A percentile compares a stretch with the other conserved stretches of the same genome.
Conservation (phyloP, 1,140 invertebrate species). For the Drosophila burlai region DNA sequence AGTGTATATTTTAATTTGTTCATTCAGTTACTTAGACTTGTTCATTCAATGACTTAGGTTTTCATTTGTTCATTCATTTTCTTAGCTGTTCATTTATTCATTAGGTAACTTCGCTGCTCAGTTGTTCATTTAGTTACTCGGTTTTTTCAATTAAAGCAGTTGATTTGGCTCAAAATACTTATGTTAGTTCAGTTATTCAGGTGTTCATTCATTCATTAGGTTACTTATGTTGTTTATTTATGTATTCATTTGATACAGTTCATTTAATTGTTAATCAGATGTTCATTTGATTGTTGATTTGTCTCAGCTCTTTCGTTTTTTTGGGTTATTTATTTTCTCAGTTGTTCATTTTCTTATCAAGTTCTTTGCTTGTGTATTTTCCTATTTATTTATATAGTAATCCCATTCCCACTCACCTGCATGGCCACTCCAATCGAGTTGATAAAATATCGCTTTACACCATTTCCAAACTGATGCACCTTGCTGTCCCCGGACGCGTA, state of each 20-base stretch:
- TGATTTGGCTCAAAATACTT: too few species aligned
- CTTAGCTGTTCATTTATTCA: not conserved
- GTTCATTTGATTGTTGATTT: too few species aligned
- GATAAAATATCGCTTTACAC: slow-evolving; percentile 93
- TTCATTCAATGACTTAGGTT: not conserved
- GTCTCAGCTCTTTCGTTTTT: too few species aligned
- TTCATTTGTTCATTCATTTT: not conserved
- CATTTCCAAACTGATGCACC: slow-evolving; percentile 92
- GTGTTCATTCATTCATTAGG: not conserved
- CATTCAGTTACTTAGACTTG: not conserved
- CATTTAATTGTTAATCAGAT: too few species aligned
- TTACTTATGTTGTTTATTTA: too few species aligned
- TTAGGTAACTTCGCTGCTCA: not conserved
- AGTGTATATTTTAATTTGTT: too few species aligned
- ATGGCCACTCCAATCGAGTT: slow-evolving; percentile 94
- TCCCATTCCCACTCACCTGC: slow-evolving; percentile 87
- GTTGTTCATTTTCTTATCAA: not conserved
- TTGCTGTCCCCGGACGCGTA: slow-evolving; percentile 93
- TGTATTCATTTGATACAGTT: too few species aligned
- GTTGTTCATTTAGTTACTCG: too few species aligned
- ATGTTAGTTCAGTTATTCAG: too few species aligned
- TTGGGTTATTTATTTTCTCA: not conserved
- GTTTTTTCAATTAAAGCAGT: too few species aligned
- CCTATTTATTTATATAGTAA: not conserved
- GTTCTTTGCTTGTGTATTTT: not conserved